Base-by-base conservation (phyloP, 2,888 invertebrate genomes). In the Melieria picta region DNA sequence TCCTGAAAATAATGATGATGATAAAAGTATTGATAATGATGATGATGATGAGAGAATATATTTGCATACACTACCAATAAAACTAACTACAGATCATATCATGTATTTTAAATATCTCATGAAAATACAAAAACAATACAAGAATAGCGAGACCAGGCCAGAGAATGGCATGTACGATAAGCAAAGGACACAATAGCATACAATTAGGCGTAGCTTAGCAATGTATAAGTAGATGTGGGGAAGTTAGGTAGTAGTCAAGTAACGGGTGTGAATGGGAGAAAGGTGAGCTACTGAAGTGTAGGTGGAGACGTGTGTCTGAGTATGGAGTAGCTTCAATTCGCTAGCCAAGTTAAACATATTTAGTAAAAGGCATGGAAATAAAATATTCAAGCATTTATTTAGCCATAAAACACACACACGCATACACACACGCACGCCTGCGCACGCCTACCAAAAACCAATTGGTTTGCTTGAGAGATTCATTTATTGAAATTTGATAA, bases 101-200 rank as follows among this genome's bases (percentile, higher is more conserved):
- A 58, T 58, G n/a, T 58, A 58, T 58, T 58, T 58, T 58, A 58
- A 58, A 30, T 30, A 30, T 58, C n/a, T 58, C 57, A 57, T 13
- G n/a, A 52, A 11, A 52, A 52, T 52, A 52, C 11, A 50, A 50
- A 10, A 50, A 7, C 11, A 7, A 11, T 50, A 50, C 11, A 50
- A 52, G n/a, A 7, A 5, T 7, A 52, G 13, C 11, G 52, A 52
- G 13, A 52, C 11, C 4, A 52, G 52, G 13, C 11, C 11, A 52
- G 5, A 7, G 13, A 52, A 52, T n/a, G 13, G 13, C 13, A n/a
- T 52, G 52, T 52, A 52, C 5, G 13, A 52, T n/a, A 13, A 5
- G 13, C 11, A 52, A 52, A 52, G 13, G 6, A 52, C 11, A 9
- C 52, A 52, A 11, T 52, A 52, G 13, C 11, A 52, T n/a, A 7